Evolutionary conservation across 1,140 invertebrate genomes (phyloP), one percentile per base, ranked within the genome.

Genomic region (Drosophila pachea): DNA sequence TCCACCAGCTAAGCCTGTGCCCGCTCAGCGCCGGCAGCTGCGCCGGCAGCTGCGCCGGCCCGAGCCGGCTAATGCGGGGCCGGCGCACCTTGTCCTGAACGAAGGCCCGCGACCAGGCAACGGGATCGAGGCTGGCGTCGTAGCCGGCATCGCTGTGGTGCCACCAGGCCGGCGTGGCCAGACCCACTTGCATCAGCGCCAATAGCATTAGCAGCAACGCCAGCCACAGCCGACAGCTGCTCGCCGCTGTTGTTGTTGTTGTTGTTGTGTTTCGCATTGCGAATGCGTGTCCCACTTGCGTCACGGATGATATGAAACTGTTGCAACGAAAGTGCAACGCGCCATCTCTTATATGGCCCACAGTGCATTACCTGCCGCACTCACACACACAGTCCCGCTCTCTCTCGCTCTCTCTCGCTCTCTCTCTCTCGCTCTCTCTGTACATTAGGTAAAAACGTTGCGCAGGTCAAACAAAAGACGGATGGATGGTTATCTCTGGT

Each of bases 91-190:
- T 59, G 22, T 88, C 87, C 59, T 76, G 77, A 5, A 82, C 87
- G 55, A 88, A 88, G 2, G 73, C 68, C 6, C 68, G 65, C 7
- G 87, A 88, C 87, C 79, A 88, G 38, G 59, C 79, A 9, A 88
- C 36, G 0, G 87, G 87, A 73, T 88, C 87, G 53, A 88, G 43
- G 31, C 83, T 88, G 49, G 87, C 71, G 71, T 88, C 83, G 9
- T 88, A 78, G 49, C 54, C 62, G 4, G 45, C 71, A 33, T 73
- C 70, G 29, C 78, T 49, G 7, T 62, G 36, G 4, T 47, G 54
- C 86, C 82, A 84, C 78, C 74, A 70, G 11, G 81, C 22, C 22
- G 22, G 73, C 35, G 14, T 47, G 3, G 68, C 55, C 5, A 63
- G 38, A 9, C 60, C 36, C 14, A 35, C 4, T 38, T 42, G 43